A percentile compares a stretch with the other conserved stretches of the same genome.
phyloP scores from a whole-genome alignment of 2,888 invertebrate species.

The Cantharis flavilabris region DNA sequence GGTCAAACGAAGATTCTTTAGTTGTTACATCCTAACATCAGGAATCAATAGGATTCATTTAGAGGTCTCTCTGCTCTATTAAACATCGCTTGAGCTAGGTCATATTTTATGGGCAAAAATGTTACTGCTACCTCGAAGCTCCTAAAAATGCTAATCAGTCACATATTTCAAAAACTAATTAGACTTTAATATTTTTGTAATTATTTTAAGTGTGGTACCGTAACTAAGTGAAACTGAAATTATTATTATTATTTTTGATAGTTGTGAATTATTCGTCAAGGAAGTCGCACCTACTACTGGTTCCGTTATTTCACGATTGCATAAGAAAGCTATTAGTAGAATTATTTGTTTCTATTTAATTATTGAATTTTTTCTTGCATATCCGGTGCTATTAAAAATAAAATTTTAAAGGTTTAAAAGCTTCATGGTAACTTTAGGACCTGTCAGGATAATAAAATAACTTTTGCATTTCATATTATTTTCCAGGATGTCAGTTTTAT shows the following conservation, averaged over 20 bases:
- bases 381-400: not conserved
- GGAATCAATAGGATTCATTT: not conserved
- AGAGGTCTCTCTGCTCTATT: not conserved
- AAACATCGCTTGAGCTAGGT: not conserved
- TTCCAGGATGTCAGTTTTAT: constrained; percentile 82
- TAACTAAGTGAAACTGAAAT: not conserved
- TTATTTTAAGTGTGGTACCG: not conserved
- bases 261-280: not conserved
- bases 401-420: not conserved
- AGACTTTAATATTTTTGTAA: not conserved
- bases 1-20: not conserved
- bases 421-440: not conserved
- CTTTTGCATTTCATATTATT: not conserved
- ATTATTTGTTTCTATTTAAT: not conserved
- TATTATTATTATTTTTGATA: not conserved
- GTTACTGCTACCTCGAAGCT: not conserved
- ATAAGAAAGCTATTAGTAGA: not conserved
- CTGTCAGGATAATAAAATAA: not conserved
- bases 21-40: not conserved
- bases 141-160: not conserved
- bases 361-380: not conserved
- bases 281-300: not conserved
- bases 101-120: not conserved
- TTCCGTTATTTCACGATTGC: not conserved
- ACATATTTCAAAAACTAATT: not conserved